Percentiles rank a stretch among this genome's conserved stretches.
Evolutionary conservation across 2,888 invertebrate genomes (phyloP).

Genomic region (Brachycybe producta): DNA sequence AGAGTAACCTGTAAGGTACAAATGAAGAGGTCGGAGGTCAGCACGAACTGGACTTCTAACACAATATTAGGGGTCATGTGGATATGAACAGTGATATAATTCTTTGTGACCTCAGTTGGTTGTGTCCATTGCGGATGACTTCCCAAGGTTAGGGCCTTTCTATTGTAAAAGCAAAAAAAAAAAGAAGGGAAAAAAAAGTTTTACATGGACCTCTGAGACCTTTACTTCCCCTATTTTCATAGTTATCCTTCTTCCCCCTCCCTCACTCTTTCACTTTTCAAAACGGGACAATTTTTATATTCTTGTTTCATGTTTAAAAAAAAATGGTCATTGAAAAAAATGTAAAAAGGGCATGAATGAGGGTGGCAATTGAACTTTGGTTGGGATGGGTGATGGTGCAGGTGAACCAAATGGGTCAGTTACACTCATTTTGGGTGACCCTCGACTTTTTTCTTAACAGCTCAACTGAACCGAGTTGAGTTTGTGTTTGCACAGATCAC

Average conservation of each 20-base stretch:
- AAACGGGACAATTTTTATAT: too few species aligned
- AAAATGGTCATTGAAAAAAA: too few species aligned
- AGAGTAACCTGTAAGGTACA: neutral
- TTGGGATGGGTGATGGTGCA: too few species aligned
- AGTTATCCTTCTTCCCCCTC: neutral
- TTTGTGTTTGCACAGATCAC: too few species aligned
- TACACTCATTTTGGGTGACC: too few species aligned
- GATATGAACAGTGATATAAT: conserved; percentile 11
- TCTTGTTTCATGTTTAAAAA: too few species aligned
- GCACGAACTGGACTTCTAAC: conserved; percentile 1
- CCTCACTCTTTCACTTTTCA: conserved; percentile 6
- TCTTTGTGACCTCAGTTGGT: conserved; percentile 11
- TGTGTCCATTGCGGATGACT: conserved; percentile 13
- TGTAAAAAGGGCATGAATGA: too few species aligned
- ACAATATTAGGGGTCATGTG: conserved; percentile 1
- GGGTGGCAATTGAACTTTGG: too few species aligned
- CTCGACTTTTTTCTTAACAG: too few species aligned
- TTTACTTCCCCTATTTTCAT: neutral
- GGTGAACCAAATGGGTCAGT: too few species aligned
- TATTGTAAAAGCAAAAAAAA: neutral
- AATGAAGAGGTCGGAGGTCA: conserved; percentile 12
- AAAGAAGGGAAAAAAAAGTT: neutral
- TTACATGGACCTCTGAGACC: conserved; percentile 1
- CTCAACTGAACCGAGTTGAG: too few species aligned
- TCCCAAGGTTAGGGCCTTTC: conserved; percentile 3